Evolutionary conservation across 1,140 invertebrate genomes (phyloP), one percentile per base, ranked within the genome.

Genomic region (Scaptomyza montana): DNA sequence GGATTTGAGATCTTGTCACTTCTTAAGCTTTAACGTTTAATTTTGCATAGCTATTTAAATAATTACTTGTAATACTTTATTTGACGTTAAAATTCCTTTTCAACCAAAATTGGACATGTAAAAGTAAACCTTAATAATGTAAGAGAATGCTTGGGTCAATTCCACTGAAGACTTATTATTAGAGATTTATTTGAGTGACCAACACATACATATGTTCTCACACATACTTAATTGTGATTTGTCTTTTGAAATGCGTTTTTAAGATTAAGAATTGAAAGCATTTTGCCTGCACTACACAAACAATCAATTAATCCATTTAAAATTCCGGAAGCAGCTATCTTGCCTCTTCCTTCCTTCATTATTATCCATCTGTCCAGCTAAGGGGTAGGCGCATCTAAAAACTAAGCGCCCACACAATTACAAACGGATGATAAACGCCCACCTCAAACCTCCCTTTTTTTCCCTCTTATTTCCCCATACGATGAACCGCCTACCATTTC

Each of bases 361-460:
- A 25, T 28, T 45, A 43, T 61, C 45, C 57, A 45, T 16, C 10
- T 51, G 49, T 50, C 4, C 12, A 43, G 10, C 3, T 43, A 1
- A n/a, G 39, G 39, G 12, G 12, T 57, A 46, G 59, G 59, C 43
- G 46, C 45, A 46, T 12, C 30, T 33, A 53, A 16, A 62, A 53
- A 49, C 59, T 65, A 63, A 76, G 59, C 80, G 80, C 80, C 80
- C 80, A 85, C 80, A 85, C 73, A 85, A 84, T 84, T 84, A 84
- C 65, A 59, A 77, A 60, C 76, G 61, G 54, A 39, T 30, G 5
- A 53, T 57, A 7, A 51, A 80, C 81, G 77, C 81, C 81, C 72
- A 36, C 2, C 33, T 36, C 33, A 9, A 2, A 9, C 33, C 33
- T 8, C 33, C 33, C 8, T 16, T 16, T 16, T 9, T 9, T n/a